Base-by-base conservation (phyloP, 2,888 invertebrate species). In the Augiades crinisus region DNA sequence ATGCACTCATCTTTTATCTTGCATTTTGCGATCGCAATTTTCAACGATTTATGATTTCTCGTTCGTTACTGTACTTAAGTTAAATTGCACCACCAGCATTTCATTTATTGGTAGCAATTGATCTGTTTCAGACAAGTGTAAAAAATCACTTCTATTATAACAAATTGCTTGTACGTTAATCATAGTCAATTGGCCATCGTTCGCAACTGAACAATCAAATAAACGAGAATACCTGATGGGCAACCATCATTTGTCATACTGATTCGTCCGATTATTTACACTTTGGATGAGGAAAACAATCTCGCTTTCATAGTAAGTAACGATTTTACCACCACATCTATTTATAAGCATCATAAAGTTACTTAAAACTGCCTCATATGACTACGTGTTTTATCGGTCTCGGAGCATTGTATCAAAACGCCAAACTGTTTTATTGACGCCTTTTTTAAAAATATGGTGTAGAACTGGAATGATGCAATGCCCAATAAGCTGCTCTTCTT, bases 91-190 rank as follows among this genome's bases (percentile, higher is more conserved):
- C 38, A 33, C n/a, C 22, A n/a, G n/a, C 38, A 38, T 47, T 33
- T 30, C 17, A 37, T 36, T 17, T 37, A 40, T 31, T 40, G 40
- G 38, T 40, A 40, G 22, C 47, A 31, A 49, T 40, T 33, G 22
- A 49, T 33, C 40, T 33, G 40, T 33, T 49, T 33, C 22, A 40
- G 47, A 49, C 47, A 45, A 33, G 21, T 45, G 45, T 49, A 49
- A 49, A 41, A 40, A 49, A 49, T 49, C 41, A 34, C 41, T 49
- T 41, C 49, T 49, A 49, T 49, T 49, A 41, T 49, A 49, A 49
- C 41, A 49, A 34, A 49, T 49, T 27, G 41, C 49, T 22, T 5
- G 17, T n/a, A 49, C 40, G 47, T 49, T 40, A 49, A 49, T 49
- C 49, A 49, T 34, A 24, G 33, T 34, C 34, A 49, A 41, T 41